phyloP scores from a whole-genome alignment of 2,113 vertebrate species.

The Pomatostomus ruficeps region DNA sequence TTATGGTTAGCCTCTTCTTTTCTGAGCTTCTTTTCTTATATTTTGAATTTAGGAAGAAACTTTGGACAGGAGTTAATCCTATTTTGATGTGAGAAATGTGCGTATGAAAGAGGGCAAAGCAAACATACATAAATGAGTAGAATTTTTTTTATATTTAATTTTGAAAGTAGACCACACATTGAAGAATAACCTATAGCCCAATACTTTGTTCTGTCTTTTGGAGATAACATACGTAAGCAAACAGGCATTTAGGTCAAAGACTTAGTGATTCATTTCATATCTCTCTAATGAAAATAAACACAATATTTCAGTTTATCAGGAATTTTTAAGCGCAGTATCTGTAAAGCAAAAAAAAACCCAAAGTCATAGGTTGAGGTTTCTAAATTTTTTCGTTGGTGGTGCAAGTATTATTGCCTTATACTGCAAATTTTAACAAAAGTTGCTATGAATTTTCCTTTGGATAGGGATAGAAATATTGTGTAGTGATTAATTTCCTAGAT shows the following conservation, averaged over 20 bases:
- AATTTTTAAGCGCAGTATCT: not conserved
- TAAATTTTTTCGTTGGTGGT: not conserved
- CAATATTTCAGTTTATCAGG: not conserved
- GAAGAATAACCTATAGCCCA: not conserved
- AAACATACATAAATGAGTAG: not conserved
- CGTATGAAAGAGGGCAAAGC: not conserved
- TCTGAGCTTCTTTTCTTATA: not conserved
- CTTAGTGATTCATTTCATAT: not conserved
- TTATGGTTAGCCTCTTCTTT: not conserved
- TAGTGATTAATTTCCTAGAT: not conserved
- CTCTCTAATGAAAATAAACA: not conserved
- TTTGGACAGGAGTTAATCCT: not conserved
- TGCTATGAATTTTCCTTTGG: not conserved
- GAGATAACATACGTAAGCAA: not conserved
- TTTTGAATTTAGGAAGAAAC: not conserved
- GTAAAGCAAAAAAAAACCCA: fast-evolving
- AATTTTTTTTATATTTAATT: not conserved
- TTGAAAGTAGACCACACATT: not conserved
- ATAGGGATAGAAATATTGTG: not conserved
- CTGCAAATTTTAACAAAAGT: not conserved
- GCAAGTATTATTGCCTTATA: not conserved
- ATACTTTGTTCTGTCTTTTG: not conserved
- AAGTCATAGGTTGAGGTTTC: not conserved
- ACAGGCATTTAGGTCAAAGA: not conserved
- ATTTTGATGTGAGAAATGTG: not conserved